phyloP scores from a whole-genome alignment of 2,888 invertebrate species.

The Anaspis maculata region DNA sequence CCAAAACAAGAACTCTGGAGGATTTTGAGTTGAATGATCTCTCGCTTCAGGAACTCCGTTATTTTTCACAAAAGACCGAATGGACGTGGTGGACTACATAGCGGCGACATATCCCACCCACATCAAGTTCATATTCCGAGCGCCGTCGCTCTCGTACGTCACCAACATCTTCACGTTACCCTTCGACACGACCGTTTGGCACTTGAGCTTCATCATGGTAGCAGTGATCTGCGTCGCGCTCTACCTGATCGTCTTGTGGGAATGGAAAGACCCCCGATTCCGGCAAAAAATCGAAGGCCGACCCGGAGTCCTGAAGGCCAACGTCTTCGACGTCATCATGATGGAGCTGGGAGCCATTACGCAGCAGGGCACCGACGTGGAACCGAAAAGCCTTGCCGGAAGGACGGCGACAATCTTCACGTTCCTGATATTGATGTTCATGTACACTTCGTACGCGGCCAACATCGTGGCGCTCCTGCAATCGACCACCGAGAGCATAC shows the following conservation, averaged over 20 bases:
- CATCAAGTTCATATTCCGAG: conserved; percentile 59
- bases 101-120: conserved; percentile 49
- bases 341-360: conserved; percentile 44
- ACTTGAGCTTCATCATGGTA: conserved; percentile 47
- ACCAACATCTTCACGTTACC: conserved; percentile 60
- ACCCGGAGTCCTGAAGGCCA: conserved; percentile 18
- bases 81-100: conserved; percentile 45
- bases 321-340: conserved; percentile 31
- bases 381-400: conserved; percentile 44
- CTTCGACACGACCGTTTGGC: conserved; percentile 41
- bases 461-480: conserved; percentile 60
- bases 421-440: conserved; percentile 43
- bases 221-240: conserved; percentile 23
- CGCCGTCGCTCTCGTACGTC: conserved; percentile 56
- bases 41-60: conserved; percentile 43
- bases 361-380: conserved; percentile 42
- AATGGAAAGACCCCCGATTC: conserved; percentile 26
- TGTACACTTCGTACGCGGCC: conserved; percentile 59
- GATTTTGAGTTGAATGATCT: no score
- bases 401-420: conserved; percentile 34
- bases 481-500: conserved; percentile 52
- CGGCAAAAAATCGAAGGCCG: conserved; percentile 1
- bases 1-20: no score
- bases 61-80: conserved; percentile 34
- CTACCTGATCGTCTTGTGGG: conserved; percentile 30